Evolutionary conservation across 1,140 invertebrate genomes (phyloP).

Genomic region (Dendrolimus punctatus): DNA sequence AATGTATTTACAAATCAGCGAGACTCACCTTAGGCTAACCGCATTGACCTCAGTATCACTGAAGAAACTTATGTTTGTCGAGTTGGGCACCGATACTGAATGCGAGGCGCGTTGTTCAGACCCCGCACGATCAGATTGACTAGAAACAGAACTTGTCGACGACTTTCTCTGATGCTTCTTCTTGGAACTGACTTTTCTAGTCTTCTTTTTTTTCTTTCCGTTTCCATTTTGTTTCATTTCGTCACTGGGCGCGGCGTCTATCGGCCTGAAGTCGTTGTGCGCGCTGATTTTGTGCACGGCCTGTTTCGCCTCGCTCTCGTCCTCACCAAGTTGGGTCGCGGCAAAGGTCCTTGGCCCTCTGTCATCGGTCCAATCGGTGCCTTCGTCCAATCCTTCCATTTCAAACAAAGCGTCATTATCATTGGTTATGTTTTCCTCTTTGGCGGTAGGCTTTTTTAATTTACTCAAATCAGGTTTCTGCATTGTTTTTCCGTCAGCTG

Average conservation of each 20-base stretch:
- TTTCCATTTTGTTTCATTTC: slow-evolving; percentile 59
- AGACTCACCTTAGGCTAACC: slow-evolving; percentile 73
- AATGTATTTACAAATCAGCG: not conserved
- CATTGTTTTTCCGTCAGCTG: slow-evolving; percentile 62
- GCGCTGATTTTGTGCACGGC: slow-evolving; percentile 70
- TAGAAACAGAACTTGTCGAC: slow-evolving; percentile 71
- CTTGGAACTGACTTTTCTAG: slow-evolving; percentile 84
- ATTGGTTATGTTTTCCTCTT: slow-evolving; percentile 53
- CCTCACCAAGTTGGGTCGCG: slow-evolving; percentile 55
- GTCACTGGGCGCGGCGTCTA: slow-evolving; percentile 60
- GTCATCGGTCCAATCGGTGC: slow-evolving; percentile 39
- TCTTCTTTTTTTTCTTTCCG: slow-evolving; percentile 80
- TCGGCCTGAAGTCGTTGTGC: slow-evolving; percentile 76
- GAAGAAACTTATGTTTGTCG: slow-evolving; percentile 78
- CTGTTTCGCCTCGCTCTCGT: slow-evolving; percentile 58
- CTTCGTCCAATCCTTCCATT: slow-evolving; percentile 77
- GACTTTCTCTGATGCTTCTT: slow-evolving; percentile 82
- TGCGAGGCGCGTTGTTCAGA: slow-evolving; percentile 44
- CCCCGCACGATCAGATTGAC: slow-evolving; percentile 61
- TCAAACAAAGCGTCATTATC: slow-evolving; percentile 75
- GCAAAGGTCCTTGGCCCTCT: slow-evolving; percentile 57
- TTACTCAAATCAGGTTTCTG: slow-evolving; percentile 65
- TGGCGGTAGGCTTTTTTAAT: slow-evolving; percentile 49
- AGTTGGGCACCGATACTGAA: slow-evolving; percentile 35
- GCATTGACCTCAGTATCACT: slow-evolving; percentile 91